phyloP scores from a whole-genome alignment of 1,140 invertebrate genomes.

The Zaprionus tsacasi region DNA sequence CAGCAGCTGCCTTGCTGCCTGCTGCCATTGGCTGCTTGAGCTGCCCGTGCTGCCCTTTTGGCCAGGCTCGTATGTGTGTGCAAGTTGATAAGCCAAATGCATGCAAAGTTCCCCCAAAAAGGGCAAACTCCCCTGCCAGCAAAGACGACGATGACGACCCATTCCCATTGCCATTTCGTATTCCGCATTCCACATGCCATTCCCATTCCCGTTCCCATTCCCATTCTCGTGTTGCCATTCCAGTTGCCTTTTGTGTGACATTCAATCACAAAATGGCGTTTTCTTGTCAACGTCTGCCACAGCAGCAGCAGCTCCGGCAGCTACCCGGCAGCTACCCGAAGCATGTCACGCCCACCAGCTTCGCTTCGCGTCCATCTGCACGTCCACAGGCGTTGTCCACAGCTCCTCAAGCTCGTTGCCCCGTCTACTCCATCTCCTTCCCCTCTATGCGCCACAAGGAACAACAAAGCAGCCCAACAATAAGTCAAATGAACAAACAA shows the following conservation, averaged over 20 bases:
- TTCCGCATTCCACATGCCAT: slow-evolving; percentile 7
- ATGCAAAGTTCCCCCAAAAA: slow-evolving; percentile 49
- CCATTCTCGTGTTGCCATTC: slow-evolving; percentile 10
- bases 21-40: slow-evolving; percentile 75
- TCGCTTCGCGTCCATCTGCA: slow-evolving; percentile 17
- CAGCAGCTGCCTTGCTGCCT: slow-evolving; percentile 44
- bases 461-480: slow-evolving; percentile 64
- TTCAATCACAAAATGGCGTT: slow-evolving; percentile 83
- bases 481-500: slow-evolving; percentile 79
- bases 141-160: slow-evolving; percentile 24
- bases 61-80: slow-evolving; percentile 64
- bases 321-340: slow-evolving; percentile 18
- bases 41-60: slow-evolving; percentile 77
- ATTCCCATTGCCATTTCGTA: slow-evolving; percentile 4
- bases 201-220: slow-evolving; percentile 7
- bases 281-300: slow-evolving; percentile 81
- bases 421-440: too few relatives aligned
- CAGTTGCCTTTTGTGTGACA: slow-evolving; percentile 70
- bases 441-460: slow-evolving; percentile 47
- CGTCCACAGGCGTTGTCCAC: slow-evolving; percentile 26
- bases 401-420: slow-evolving; percentile 10
- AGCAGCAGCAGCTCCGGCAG: slow-evolving; percentile 18
- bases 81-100: slow-evolving; percentile 78
- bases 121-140: slow-evolving; percentile 17
- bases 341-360: slow-evolving; percentile 64